Base-by-base conservation (phyloP, 2,888 invertebrate species). In the Drosophila engyochracea region DNA sequence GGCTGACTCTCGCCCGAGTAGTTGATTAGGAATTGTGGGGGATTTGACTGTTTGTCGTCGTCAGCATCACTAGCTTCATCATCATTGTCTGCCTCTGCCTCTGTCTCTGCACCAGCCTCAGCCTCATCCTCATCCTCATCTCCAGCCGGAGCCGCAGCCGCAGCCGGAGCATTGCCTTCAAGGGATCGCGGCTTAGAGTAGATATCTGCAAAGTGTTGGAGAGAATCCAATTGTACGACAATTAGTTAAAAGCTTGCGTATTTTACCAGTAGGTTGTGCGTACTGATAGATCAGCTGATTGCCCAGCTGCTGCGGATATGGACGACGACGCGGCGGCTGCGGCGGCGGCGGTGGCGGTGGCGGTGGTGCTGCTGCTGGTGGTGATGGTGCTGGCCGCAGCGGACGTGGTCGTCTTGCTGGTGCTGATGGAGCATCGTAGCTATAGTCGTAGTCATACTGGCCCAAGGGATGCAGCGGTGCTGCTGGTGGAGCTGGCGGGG, bases 121-220 rank as follows among this genome's bases (percentile, higher is more conserved):
- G 31, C 14, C 22, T 4, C 61, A 16, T 22, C 25, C 7, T 31
- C 73, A 10, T 33, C 64, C 6, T 33, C 41, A 19, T 44, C 31
- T 37, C 10, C 59, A 28, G 31, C 49, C 52, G 7, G 53, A n/a
- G 33, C 67, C 31, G 12, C 59, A 30, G 12, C 60, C 31, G 7
- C 54, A 14, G 19, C 68, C 44, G 28, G 63, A 59, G 66, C 81
- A 33, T 71, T 78, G 44, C 57, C 67, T 19, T 44, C 72, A 12
- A 55, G 31, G 49, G 49, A 81, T 61, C 47, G 41, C 28, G 73
- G 69, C 69, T 73, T 85, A 91, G 81, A 91, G 85, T 74, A 92
- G 83, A 73, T 91, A 92, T 90, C 92, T 92, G 90, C 92, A 92
- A 92, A 92, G 91, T 88, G 92, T 92, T 80, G 85, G 92, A 83